Evolutionary conservation across 2,888 invertebrate genomes (phyloP).

Genomic region (Polydrusus pterygomalis): DNA sequence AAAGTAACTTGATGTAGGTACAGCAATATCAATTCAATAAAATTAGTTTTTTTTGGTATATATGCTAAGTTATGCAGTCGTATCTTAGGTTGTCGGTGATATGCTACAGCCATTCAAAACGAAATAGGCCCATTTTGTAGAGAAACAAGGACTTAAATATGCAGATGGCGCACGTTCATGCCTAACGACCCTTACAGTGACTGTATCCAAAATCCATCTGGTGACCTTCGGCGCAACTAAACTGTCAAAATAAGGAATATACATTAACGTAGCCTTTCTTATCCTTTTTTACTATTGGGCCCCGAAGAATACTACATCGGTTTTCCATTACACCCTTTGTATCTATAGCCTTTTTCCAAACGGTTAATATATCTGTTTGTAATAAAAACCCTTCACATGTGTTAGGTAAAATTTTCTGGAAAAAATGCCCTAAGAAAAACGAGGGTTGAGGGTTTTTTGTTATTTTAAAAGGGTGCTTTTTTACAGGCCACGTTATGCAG

Average conservation of each 20-base stretch:
- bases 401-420: conserved; percentile 45
- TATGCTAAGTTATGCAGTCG: no score
- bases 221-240: conserved; percentile 45
- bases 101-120: conserved; percentile 27
- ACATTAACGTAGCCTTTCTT: conserved; percentile 51
- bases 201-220: conserved; percentile 53
- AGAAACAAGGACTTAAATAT: conserved; percentile 40
- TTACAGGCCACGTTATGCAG: conserved; percentile 19
- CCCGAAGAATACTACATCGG: conserved; percentile 50
- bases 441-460: conserved; percentile 43
- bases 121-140: conserved; percentile 38
- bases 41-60: no score
- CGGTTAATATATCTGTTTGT: conserved; percentile 54
- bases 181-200: conserved; percentile 52
- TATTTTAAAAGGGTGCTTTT: conserved; percentile 40
- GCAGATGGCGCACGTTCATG: conserved; percentile 52
- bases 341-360: conserved; percentile 52
- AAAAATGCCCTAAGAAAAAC: conserved; percentile 45
- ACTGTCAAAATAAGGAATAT: conserved; percentile 53
- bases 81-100: conserved; percentile 33
- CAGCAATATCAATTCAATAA: no score
- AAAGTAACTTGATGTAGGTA: no score
- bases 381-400: conserved; percentile 52
- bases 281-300: conserved; percentile 52
- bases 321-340: conserved; percentile 55